These are phyloP conservation scores for Ochotona curzoniae DNA, from an alignment of 2,113 vertebrate genomes.

Conservation along the genomic window DNA sequence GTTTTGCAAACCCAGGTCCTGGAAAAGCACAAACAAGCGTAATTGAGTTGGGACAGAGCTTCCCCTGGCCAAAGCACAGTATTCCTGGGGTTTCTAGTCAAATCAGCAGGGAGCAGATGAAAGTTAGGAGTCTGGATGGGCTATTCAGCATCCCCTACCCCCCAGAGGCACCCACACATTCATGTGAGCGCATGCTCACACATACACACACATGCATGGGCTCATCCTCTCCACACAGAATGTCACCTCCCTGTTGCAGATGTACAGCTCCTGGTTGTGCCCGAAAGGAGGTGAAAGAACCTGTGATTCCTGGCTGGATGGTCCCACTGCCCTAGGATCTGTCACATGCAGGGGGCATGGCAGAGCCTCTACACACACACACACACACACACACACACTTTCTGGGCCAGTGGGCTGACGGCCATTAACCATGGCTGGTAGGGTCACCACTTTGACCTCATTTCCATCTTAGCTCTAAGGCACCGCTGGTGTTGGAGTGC, in stretches of 20 bases:
- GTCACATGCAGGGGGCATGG: neutral
- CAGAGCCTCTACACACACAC: neutral
- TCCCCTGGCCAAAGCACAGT: neutral
- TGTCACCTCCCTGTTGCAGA: neutral
- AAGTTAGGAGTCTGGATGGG: neutral
- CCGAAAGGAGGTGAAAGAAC: accelerated
- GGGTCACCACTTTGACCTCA: too few species aligned
- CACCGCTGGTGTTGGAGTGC: accelerated
- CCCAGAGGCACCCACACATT: too few species aligned
- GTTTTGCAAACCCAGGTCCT: neutral
- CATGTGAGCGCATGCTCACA: accelerated
- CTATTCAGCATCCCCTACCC: neutral
- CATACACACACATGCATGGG: neutral
- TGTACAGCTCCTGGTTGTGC: neutral
- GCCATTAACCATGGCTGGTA: too few species aligned
- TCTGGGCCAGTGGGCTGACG: too few species aligned
- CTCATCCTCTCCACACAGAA: neutral
- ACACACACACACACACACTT: too few species aligned
- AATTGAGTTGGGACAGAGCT: conserved; percentile 47
- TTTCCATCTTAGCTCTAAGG: neutral
- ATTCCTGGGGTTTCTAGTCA: conserved; percentile 17
- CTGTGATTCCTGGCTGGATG: neutral
- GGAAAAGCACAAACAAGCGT: neutral
- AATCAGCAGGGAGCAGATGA: conserved; percentile 59
- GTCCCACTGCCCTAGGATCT: neutral